Conservation (phyloP, 2,888 invertebrate species). For the Globia sparganii region DNA sequence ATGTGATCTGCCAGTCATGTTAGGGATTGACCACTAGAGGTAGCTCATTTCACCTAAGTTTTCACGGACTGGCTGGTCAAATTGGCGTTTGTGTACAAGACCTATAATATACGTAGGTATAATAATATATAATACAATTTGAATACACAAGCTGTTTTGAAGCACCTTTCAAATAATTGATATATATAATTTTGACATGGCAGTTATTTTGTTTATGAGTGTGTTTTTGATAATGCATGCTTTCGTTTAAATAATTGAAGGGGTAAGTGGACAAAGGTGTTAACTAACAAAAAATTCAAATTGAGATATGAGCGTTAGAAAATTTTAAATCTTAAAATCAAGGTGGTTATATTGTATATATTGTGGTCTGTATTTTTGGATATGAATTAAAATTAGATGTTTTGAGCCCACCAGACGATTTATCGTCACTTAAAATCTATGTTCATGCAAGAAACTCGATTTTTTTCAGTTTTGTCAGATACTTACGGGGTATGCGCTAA, state of each 20-base stretch:
- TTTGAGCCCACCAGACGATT: too few relatives aligned
- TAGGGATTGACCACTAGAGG: too few relatives aligned
- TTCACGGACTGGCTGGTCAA: not conserved
- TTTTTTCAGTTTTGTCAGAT: too few relatives aligned
- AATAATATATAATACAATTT: not conserved
- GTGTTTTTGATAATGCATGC: not conserved
- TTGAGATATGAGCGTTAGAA: too few relatives aligned
- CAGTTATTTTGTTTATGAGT: conserved; percentile 10
- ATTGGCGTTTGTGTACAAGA: not conserved
- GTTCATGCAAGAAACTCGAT: too few relatives aligned
- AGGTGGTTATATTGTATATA: too few relatives aligned
- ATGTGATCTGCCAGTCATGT: not conserved
- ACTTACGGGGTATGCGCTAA: not conserved
- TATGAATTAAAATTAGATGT: too few relatives aligned
- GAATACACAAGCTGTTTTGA: conserved; percentile 35
- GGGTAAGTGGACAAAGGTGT: too few relatives aligned
- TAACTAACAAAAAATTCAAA: too few relatives aligned
- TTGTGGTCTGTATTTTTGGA: too few relatives aligned
- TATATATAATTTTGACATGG: conserved; percentile 38
- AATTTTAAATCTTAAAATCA: too few relatives aligned
- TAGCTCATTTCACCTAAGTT: not conserved
- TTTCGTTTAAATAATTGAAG: not conserved
- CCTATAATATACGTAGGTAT: not conserved
- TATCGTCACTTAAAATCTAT: too few relatives aligned
- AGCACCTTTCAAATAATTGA: conserved; percentile 54